Evolutionary conservation across 2,888 invertebrate species (phyloP), one percentile per base, ranked within the genome.

Genomic region (Anarsia innoxiella): DNA sequence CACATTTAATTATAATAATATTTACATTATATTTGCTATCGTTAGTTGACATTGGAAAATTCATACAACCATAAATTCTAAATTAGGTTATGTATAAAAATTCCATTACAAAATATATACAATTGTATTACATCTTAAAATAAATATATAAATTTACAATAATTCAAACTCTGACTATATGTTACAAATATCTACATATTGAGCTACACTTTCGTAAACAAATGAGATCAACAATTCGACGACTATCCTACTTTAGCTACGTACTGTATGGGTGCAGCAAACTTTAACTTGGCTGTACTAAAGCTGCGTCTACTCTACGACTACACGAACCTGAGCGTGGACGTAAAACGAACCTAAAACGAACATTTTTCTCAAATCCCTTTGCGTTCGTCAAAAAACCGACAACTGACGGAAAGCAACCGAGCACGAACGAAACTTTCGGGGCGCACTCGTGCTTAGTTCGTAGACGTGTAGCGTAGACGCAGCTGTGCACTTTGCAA

Each of bases 191-290:
- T 66, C 66, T 76, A 76, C 64, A 76, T 64, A 78, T 80, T 80
- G 80, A 80, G 80, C 82, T 82, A 78, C 64, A 72, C 69, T 65
- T 76, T 57, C 71, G 69, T 78, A 74, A 75, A 78, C 74, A 76
- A 77, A 77, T 82, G 83, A 83, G 82, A 82, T 82, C 82, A 83
- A 78, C 75, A 70, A 74, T 71, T 73, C 77, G 69, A n/a, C 79
- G 69, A 25, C 71, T 52, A 60, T 58, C 49, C 56, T 55, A 55
- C 57, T 46, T 53, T 23, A 32, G 28, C 16, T 23, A 32, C 41
- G 28, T 4, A 29, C 31, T 33, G 19, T 3, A 8, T 12, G 6
- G 12, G 12, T 11, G 6, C 29, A 26, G 11, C 10, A 5, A 13
- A n/a, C n/a, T n/a, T n/a, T n/a, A n/a, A n/a, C n/a, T n/a, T n/a